Evolutionary conservation across 2,888 invertebrate species (phyloP), one percentile per base, ranked within the genome.

Genomic region (Rambutsinella grinnellia): DNA sequence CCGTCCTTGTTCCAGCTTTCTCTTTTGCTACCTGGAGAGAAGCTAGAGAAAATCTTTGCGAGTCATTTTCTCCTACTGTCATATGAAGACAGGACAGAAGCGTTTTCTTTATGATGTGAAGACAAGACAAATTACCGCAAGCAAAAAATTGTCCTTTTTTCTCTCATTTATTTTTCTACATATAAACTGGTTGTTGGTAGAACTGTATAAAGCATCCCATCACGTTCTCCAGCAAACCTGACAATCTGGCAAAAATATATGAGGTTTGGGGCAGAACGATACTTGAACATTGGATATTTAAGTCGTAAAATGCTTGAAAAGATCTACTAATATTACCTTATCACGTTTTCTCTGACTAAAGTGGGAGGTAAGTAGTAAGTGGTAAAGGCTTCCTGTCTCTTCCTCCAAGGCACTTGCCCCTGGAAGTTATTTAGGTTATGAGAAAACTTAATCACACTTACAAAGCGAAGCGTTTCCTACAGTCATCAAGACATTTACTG

Each of bases 81-180:
- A 8, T 36, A 36, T 13, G 6, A 36, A 13, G 13, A 13, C 13
- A 36, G 6, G 13, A 36, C 36, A 36, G 5, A 36, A 36, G 36
- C 13, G 60, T 26, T 36, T 36, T 36, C 36, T 60, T 60, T 44
- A 60, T 44, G 69, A 17, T 19, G 53, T 5, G 54, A 69, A 69
- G 69, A 69, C 44, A 69, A 69, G 69, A 69, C 69, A 69, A 61
- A 69, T 61, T 61, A 69, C 69, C 69, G 36, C 60, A 61, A 69
- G 54, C 27, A 61, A 61, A 28, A 69, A 69, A 69, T 54, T 61
- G 54, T 54, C 53, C 61, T 46, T 68, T 68, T 15, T 51, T 53
- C 36, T 49, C 36, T n/a, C 36, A 36, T 13, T 36, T 5, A 19
- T 46, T 36, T 36, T 28, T 46, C 21, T 53, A 46, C 27, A 36